phyloP scores from a whole-genome alignment of 2,797 vertebrate species.

The Ptychobarbus kaznakovi region DNA sequence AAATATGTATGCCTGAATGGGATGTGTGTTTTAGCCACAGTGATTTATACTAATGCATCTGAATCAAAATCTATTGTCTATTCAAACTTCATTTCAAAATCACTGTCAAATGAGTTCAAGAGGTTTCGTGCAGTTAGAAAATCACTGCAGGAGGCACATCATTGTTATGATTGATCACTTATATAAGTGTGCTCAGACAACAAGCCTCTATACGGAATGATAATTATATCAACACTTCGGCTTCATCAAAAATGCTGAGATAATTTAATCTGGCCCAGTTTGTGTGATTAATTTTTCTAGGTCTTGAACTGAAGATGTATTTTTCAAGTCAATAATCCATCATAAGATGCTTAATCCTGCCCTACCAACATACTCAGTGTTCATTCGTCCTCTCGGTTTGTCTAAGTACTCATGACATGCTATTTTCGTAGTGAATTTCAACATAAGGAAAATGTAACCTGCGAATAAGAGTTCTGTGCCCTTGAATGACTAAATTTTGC shows the following conservation, averaged over 20 bases:
- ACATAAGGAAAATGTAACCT: slow-evolving; percentile 1
- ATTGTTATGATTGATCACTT: slow-evolving; percentile 48
- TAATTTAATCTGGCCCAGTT: slow-evolving; percentile 50
- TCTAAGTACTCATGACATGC: not conserved
- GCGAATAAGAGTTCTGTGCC: not conserved
- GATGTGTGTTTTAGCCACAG: not conserved
- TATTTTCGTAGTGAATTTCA: slow-evolving; percentile 3
- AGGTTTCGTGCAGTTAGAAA: slow-evolving; percentile 27
- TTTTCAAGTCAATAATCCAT: slow-evolving; percentile 38
- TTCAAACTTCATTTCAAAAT: slow-evolving; percentile 28
- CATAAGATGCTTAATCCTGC: slow-evolving; percentile 14
- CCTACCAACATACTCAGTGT: not conserved
- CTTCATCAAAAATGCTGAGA: slow-evolving; percentile 41
- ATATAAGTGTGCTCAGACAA: slow-evolving; percentile 46
- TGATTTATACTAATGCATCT: slow-evolving; percentile 26
- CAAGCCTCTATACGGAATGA: slow-evolving; percentile 25
- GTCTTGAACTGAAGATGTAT: slow-evolving; percentile 27
- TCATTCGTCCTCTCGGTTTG: slow-evolving; percentile 3
- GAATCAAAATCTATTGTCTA: slow-evolving; percentile 39
- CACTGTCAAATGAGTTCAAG: slow-evolving; percentile 43
- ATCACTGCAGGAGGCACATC: slow-evolving; percentile 21
- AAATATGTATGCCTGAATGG: slow-evolving; percentile 1
- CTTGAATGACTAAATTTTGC: slow-evolving; percentile 35
- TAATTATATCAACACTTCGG: slow-evolving; percentile 42
- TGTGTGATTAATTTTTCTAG: slow-evolving; percentile 40